phyloP scores from a whole-genome alignment of 2,797 vertebrate species.

The Tauraco hartlaubi region DNA sequence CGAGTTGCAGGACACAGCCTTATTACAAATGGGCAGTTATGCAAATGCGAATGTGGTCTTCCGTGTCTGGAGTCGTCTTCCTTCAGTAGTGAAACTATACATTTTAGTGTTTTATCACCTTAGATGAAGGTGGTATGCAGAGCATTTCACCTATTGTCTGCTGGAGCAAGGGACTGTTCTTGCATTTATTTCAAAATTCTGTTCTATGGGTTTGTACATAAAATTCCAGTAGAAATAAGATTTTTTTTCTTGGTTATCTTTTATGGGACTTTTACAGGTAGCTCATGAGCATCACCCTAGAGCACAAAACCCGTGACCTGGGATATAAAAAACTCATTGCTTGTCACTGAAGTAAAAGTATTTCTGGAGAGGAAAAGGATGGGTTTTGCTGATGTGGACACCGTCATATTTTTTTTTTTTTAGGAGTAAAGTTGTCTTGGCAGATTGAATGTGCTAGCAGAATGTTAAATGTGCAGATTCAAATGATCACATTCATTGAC shows the following conservation, averaged over 20 bases:
- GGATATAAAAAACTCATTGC: neutral
- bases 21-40: neutral
- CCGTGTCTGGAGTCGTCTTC: neutral
- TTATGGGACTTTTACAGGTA: neutral
- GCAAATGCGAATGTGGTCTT: neutral
- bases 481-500: neutral
- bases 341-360: neutral
- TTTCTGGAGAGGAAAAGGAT: neutral
- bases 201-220: neutral
- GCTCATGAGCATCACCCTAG: neutral
- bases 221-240: neutral
- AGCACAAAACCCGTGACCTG: neutral
- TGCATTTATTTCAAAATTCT: neutral
- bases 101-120: neutral
- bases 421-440: neutral
- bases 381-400: neutral
- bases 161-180: neutral
- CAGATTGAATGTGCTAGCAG: neutral
- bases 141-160: neutral
- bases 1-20: fast-evolving
- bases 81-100: neutral
- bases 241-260: neutral
- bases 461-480: neutral
- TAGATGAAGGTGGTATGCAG: neutral
- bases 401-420: neutral